A percentile compares a stretch with the other conserved stretches of the same genome.
Evolutionary conservation across 1,140 invertebrate species (phyloP).

Genomic region (Andrena cerasifolii): DNA sequence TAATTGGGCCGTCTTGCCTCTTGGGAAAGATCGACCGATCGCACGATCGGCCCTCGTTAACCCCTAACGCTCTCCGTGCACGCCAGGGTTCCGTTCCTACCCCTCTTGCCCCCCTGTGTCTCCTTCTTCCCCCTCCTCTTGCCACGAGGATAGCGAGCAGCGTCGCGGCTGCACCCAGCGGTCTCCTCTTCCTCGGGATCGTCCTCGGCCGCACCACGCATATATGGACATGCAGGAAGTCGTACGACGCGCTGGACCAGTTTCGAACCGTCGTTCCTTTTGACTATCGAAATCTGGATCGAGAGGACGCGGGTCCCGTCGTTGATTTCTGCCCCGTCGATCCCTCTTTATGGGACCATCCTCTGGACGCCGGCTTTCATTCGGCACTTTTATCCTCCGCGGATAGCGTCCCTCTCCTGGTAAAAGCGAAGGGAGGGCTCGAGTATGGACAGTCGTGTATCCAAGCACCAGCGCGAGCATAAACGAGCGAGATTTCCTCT

Average conservation of each 20-base stretch:
- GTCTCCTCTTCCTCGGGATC: neutral
- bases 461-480: too few species aligned
- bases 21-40: conserved; percentile 75
- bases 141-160: neutral
- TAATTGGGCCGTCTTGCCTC: conserved; percentile 74
- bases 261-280: conserved; percentile 26
- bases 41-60: conserved; percentile 74
- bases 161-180: conserved; percentile 3
- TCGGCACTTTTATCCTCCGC: conserved; percentile 4
- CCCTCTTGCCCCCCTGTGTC: neutral
- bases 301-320: neutral
- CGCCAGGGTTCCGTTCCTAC: conserved; percentile 52
- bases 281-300: conserved; percentile 50
- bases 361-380: neutral
- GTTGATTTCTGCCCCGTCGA: neutral
- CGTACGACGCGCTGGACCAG: conserved; percentile 6
- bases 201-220: neutral
- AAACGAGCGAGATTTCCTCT: neutral
- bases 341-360: conserved; percentile 23
- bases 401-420: neutral
- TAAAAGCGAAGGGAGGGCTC: too few species aligned
- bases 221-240: conserved; percentile 48
- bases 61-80: conserved; percentile 69
- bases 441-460: too few species aligned
- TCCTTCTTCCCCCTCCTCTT: neutral